Evolutionary conservation across 2,797 vertebrate species (phyloP).

Genomic region (Eutrigla gurnardus): DNA sequence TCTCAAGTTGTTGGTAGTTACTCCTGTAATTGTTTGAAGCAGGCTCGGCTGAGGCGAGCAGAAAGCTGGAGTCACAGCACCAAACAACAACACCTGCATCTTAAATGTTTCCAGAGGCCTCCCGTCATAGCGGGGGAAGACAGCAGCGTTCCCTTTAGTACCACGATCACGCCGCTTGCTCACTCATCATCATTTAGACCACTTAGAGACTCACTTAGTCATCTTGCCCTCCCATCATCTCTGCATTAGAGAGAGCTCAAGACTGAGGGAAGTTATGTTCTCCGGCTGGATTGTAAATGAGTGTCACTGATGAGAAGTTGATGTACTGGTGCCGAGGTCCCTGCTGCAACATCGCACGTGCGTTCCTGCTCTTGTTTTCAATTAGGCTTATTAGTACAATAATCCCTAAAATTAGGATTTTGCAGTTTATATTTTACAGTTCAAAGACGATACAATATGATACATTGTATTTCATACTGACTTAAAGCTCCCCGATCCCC

Average conservation of each 20-base stretch:
- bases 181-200: conserved; percentile 84
- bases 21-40: conserved; percentile 5
- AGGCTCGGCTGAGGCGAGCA: conserved; percentile 5
- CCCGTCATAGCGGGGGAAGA: conserved; percentile 21
- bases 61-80: conserved; percentile 4
- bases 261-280: conserved; percentile 37
- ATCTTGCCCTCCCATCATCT: conserved; percentile 71
- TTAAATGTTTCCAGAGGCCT: conserved; percentile 45
- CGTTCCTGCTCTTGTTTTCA: background rate
- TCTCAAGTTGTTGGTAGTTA: background rate
- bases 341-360: background rate
- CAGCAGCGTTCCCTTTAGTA: conserved; percentile 41
- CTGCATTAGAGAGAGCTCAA: conserved; percentile 57
- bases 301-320: conserved; percentile 51
- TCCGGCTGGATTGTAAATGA: conserved; percentile 41
- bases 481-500: no score
- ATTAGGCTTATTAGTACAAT: background rate
- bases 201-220: conserved; percentile 74
- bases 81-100: conserved; percentile 58
- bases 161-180: conserved; percentile 46
- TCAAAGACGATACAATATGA: no score
- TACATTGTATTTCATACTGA: no score
- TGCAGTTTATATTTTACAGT: no score
- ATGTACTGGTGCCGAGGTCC: conserved; percentile 31
- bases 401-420: no score